Conservation (phyloP, 2,113 vertebrate genomes). For the Xiphophorus couchianus region DNA sequence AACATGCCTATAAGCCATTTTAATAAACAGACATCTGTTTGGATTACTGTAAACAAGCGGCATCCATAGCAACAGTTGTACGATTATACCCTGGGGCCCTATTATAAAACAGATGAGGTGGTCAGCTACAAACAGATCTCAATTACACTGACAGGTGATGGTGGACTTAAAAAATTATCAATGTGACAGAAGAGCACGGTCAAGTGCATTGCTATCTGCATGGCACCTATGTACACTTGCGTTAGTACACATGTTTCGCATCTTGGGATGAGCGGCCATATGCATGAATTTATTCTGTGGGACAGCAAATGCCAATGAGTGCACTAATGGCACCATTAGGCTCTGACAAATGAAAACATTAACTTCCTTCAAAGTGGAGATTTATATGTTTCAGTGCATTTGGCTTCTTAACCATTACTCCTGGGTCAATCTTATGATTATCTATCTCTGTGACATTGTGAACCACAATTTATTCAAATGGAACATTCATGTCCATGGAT, state of each 20-base stretch:
- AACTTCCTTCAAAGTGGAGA: conserved; percentile 70
- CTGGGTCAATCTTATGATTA: conserved; percentile 63
- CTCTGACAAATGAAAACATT: conserved; percentile 74
- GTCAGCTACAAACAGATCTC: conserved; percentile 72
- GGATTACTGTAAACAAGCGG: conserved; percentile 55
- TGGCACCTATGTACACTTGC: conserved; percentile 18
- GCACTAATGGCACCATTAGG: conserved; percentile 73
- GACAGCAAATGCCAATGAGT: conserved; percentile 69
- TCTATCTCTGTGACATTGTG: conserved; percentile 67
- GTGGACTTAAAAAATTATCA: conserved; percentile 71
- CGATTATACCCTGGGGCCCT: conserved; percentile 47
- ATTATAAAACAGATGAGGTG: conserved; percentile 48
- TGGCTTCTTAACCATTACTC: conserved; percentile 56
- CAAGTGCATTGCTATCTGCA: conserved; percentile 37
- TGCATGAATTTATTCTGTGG: conserved; percentile 61
- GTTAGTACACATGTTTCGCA: conserved; percentile 24
- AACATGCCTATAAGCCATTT: conserved; percentile 39
- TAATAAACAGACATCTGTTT: conserved; percentile 60
- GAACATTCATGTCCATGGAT: conserved; percentile 57
- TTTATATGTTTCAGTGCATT: conserved; percentile 61
- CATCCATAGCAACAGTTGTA: conserved; percentile 33
- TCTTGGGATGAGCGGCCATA: conserved; percentile 48
- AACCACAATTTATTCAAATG: conserved; percentile 68
- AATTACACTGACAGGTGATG: conserved; percentile 75
- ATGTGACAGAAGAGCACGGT: conserved; percentile 36